These are phyloP conservation scores for Phymatocera aterrima DNA, from an alignment of 2,888 invertebrate species.

Conservation along the genomic window DNA sequence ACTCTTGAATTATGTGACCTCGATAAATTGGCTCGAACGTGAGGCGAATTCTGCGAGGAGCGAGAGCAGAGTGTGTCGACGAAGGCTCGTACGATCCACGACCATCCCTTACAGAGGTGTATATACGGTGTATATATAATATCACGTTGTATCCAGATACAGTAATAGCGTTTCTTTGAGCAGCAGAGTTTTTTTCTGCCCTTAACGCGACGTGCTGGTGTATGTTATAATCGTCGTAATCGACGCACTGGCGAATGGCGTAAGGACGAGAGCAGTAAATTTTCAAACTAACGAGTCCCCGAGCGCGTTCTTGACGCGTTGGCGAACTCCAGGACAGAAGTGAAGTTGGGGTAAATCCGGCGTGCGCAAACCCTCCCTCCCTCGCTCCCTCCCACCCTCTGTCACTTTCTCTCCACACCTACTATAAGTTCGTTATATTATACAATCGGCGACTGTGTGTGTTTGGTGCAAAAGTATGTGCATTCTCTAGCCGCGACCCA, in stretches of 20 bases:
- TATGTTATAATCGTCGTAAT: conserved; percentile 28
- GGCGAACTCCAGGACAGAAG: conserved; percentile 20
- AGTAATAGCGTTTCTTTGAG: too few relatives aligned
- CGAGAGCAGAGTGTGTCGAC: conserved; percentile 17
- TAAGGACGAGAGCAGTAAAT: conserved; percentile 1
- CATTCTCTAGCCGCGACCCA: neutral
- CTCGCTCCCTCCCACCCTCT: too few relatives aligned
- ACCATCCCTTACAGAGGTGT: neutral
- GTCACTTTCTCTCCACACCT: too few relatives aligned
- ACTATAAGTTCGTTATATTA: conserved; percentile 39
- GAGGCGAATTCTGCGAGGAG: conserved; percentile 14
- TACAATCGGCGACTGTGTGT: conserved; percentile 1
- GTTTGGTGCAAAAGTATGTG: conserved; percentile 36
- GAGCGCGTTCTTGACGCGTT: conserved; percentile 28
- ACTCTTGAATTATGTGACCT: conserved; percentile 31
- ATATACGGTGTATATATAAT: neutral
- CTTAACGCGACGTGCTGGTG: neutral
- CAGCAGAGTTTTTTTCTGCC: neutral
- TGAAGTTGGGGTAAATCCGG: neutral
- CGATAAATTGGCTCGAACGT: conserved; percentile 31
- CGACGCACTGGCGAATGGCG: neutral
- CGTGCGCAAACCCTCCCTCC: neutral
- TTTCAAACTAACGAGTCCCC: conserved; percentile 25
- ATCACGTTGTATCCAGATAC: too few relatives aligned
- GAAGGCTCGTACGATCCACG: neutral